A percentile compares a stretch with the other conserved stretches of the same genome.
Evolutionary conservation across 2,888 invertebrate species (phyloP).

Genomic region (Labia minor): DNA sequence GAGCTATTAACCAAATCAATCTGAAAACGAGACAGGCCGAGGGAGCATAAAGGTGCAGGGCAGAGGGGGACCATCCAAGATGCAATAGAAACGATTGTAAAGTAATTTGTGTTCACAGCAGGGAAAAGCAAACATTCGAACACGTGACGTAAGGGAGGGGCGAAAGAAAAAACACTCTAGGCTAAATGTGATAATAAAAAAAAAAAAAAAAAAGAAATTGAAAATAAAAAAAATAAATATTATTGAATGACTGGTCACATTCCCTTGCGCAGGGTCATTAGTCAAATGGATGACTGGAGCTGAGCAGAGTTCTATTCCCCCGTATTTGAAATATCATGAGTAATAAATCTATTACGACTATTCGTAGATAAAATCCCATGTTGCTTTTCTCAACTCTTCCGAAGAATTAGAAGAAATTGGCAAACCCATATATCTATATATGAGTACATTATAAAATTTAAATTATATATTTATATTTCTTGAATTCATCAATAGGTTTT

Average conservation of each 20-base stretch:
- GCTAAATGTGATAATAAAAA: constrained; percentile 13
- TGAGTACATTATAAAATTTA: no score
- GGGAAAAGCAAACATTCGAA: constrained; percentile 45
- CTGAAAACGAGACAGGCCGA: constrained; percentile 7
- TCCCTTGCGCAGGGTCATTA: constrained; percentile 4
- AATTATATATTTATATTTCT: no score
- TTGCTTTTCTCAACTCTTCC: neutral
- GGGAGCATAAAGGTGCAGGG: constrained; percentile 13
- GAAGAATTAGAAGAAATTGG: neutral
- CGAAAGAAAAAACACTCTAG: constrained; percentile 9
- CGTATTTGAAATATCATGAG: constrained; percentile 13
- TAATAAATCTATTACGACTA: neutral
- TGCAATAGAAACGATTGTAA: constrained; percentile 37
- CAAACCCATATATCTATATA: no score
- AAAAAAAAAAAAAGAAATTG: neutral
- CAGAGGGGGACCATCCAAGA: neutral
- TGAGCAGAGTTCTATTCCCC: neutral
- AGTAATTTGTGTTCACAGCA: constrained; percentile 53
- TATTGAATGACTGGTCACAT: constrained; percentile 13
- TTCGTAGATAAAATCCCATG: neutral
- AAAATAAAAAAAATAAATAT: neutral
- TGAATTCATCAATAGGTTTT: no score
- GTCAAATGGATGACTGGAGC: constrained; percentile 4
- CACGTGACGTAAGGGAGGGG: constrained; percentile 13
- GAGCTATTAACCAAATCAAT: constrained; percentile 13